Percentiles rank a stretch among this genome's conserved stretches.
These are phyloP conservation scores for Lepidochitona cinerea DNA, from an alignment of 2,888 invertebrate species.

Conservation along the genomic window DNA sequence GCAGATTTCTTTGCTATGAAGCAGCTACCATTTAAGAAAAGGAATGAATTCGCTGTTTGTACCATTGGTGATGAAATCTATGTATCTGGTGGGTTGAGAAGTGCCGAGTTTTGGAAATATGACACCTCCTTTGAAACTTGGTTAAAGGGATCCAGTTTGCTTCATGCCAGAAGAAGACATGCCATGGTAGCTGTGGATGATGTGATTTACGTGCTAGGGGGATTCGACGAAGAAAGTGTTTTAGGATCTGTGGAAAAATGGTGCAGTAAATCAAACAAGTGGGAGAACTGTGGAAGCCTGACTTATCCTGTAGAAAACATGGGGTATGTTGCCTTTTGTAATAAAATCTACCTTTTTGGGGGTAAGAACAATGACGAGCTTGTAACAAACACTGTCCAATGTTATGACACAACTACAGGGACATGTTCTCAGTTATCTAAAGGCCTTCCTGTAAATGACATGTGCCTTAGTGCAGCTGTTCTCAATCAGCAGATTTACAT, in stretches of 20 bases:
- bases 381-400: conserved; percentile 61
- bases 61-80: conserved; percentile 59
- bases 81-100: conserved; percentile 60
- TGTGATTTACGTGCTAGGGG: conserved; percentile 57
- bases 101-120: conserved; percentile 64
- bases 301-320: conserved; percentile 62
- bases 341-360: conserved; percentile 58
- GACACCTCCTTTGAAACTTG: conserved; percentile 59
- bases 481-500: conserved; percentile 56
- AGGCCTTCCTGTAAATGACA: conserved; percentile 57
- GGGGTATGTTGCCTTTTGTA: conserved; percentile 57
- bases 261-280: conserved; percentile 50
- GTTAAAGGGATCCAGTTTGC: conserved; percentile 54
- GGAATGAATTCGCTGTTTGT: conserved; percentile 61
- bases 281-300: conserved; percentile 52
- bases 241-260: conserved; percentile 58
- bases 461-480: conserved; percentile 60
- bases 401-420: conserved; percentile 51
- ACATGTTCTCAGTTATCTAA: conserved; percentile 45
- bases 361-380: conserved; percentile 63
- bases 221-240: conserved; percentile 62
- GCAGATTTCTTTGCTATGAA: conserved; percentile 52
- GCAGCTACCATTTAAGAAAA: conserved; percentile 58
- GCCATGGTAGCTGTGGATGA: conserved; percentile 62
- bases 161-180: conserved; percentile 56